A percentile compares a stretch with the other conserved stretches of the same genome.
These are phyloP conservation scores for Chascanopsetta lugubris DNA, from an alignment of 2,113 vertebrate species.

Conservation along the genomic window DNA sequence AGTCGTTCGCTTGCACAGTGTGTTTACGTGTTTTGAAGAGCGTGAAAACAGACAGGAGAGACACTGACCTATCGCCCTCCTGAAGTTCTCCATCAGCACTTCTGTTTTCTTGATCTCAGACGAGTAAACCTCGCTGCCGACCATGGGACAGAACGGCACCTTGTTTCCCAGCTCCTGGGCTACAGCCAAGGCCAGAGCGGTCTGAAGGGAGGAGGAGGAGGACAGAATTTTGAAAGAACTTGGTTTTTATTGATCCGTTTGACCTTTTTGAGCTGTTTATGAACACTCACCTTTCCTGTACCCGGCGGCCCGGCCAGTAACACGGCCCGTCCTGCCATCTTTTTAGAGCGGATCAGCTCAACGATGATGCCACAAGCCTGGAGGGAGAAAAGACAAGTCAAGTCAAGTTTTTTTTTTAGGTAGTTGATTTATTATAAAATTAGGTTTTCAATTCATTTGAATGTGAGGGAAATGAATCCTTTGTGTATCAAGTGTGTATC, in stretches of 20 bases:
- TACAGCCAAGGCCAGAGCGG: slow-evolving; percentile 93
- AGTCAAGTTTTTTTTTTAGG: too few species aligned
- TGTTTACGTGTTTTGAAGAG: too few species aligned
- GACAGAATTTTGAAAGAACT: not conserved
- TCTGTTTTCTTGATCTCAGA: slow-evolving; percentile 99
- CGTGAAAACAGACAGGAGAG: too few species aligned
- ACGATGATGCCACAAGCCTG: slow-evolving; percentile 97
- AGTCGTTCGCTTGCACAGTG: too few species aligned
- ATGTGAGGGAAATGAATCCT: too few species aligned
- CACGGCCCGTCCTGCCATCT: slow-evolving; percentile 97
- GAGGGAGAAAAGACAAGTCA: slow-evolving; percentile 29
- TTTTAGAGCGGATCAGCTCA: slow-evolving; percentile 96
- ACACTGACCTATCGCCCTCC: slow-evolving; percentile 94
- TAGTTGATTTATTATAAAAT: too few species aligned
- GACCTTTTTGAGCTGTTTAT: too few species aligned
- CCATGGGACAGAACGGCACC: slow-evolving; percentile 98
- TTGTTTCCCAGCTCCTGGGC: slow-evolving; percentile 98
- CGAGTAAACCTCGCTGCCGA: slow-evolving; percentile 98
- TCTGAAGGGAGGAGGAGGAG: slow-evolving; percentile 74
- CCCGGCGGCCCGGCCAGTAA: slow-evolving; percentile 96
- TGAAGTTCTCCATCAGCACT: slow-evolving; percentile 98
- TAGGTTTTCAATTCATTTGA: too few species aligned
- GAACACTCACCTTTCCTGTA: slow-evolving; percentile 91
- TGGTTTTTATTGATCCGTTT: too few species aligned
- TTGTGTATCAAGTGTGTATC: too few species aligned